Evolutionary conservation across 1,140 invertebrate genomes (phyloP), one percentile per base, ranked within the genome.

Genomic region (Leptoteleia sp.): DNA sequence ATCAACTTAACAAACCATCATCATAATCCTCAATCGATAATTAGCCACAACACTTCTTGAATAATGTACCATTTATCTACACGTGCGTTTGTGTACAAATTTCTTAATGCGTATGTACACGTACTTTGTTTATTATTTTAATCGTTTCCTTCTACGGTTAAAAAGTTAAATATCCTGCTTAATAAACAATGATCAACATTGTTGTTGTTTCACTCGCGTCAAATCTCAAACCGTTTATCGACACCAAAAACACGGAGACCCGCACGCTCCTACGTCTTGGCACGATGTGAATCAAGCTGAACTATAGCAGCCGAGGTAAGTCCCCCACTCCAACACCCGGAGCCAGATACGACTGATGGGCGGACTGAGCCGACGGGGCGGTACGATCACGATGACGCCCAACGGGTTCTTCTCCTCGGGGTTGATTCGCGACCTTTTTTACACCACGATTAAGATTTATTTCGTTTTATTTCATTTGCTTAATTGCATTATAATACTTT

Each of bases 221-320:
- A 4, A 9, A 12, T n/a, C n/a, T 5, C 31, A 29, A 8, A 12
- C 31, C 15, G 55, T 19, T 17, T 33, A 3, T 59, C 78, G 65
- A 35, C 80, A 64, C 57, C 31, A n/a, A n/a, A 45, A 1, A 22
- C 0, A 35, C 43, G 9, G 33, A 64, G 71, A 59, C 52, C 52
- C 71, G 84, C 81, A 79, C 84, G 76, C 84, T 65, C 68, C 83
- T 84, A 80, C 82, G 85, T 83, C 81, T 78, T 67, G 67, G 76
- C 71, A 75, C 82, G 84, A 79, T 87, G 82, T 86, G 85, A 85
- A 7, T 12, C 25, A 4, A 7, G 25, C 5, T 12, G 0, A 25
- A 12, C 3, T 16, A n/a, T n/a, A n/a, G 6, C 54, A 12, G 6
- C 17, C n/a, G 13, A 31, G 7, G 27, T 59, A 37, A 54, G 55